Evolutionary conservation across 1,140 invertebrate genomes (phyloP), one percentile per base, ranked within the genome.

Genomic region (Drosophila bipectinata): DNA sequence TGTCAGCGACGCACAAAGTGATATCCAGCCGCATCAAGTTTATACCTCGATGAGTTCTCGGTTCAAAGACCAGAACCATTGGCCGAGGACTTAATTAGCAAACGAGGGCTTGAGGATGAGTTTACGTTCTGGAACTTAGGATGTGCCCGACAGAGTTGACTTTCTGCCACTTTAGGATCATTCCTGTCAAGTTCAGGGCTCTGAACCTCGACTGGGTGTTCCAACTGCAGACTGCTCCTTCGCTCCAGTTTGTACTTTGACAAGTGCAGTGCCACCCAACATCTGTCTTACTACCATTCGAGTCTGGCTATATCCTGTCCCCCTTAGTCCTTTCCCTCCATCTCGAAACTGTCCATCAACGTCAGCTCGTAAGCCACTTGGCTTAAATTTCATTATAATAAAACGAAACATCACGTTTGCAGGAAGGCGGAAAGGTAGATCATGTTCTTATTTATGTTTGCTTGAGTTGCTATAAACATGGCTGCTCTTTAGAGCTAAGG

Each of bases 1-100:
- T 69, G 53, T 45, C 45, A 32, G 32, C 47, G 9, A 15, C 0
- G 32, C 58, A 63, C 15, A 44, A 52, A 41, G 34, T 67, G 28
- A 59, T 59, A 44, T 59, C 66, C 30, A 58, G 67, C 53, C 39
- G 28, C 41, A 32, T 39, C 10, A 15, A 68, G 34, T 45, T 69
- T 67, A 55, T 67, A 39, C 62, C 28, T 52, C 39, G 21, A 44
- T 30, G 30, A 55, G 49, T 18, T 18, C 49, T 57, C 60, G 52
- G 58, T 52, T 74, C 52, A 63, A 49, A 28, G 58, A 12, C 28
- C 47, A 56, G 26, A 39, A n/a, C 53, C 53, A 30, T 57, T 44
- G 45, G 47, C 32, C 51, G 73, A 57, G 51, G 32, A 57, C 71
- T 74, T 74, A 74, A 74, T 74, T 74, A 74, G 72, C 34, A 61